These are phyloP conservation scores for Dendronephthya gigantea DNA, from an alignment of 64 coral and sea anemone species.

Conservation along the genomic window DNA sequence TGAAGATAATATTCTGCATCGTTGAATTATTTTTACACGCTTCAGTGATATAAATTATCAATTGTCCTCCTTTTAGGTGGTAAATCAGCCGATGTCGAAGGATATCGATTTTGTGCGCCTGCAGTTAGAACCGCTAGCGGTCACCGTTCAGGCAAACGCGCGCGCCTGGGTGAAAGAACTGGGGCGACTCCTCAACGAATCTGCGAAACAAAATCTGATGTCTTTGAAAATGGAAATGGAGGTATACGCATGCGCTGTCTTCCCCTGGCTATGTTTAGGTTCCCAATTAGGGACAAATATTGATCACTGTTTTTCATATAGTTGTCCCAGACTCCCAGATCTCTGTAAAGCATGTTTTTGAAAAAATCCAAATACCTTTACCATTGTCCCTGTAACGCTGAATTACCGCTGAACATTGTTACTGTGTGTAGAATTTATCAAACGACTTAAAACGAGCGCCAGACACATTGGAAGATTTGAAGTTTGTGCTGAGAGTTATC, in stretches of 20 bases:
- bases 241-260: conserved; percentile 33
- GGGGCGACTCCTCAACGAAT: conserved; percentile 82
- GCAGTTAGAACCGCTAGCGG: conserved; percentile 74
- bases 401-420: no score
- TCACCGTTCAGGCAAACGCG: conserved; percentile 84
- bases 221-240: conserved; percentile 74
- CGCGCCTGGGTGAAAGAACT: conserved; percentile 96
- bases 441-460: conserved; percentile 72
- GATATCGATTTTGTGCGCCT: conserved; percentile 87
- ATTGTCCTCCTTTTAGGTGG: conserved; percentile 53
- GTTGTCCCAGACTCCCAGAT: no score
- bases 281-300: no score
- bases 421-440: conserved; percentile 48
- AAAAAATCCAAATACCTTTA: no score
- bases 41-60: not conserved
- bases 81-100: conserved; percentile 55
- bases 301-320: no score
- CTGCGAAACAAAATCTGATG: conserved; percentile 71
- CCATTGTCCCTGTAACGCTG: no score
- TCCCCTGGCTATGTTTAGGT: no score
- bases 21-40: no score
- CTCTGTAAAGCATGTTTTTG: no score
- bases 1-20: not conserved
- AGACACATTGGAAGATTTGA: conserved; percentile 93
- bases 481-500: conserved; percentile 95